Base-by-base conservation (phyloP, 1,140 invertebrate species). In the Drosophila repletoides region DNA sequence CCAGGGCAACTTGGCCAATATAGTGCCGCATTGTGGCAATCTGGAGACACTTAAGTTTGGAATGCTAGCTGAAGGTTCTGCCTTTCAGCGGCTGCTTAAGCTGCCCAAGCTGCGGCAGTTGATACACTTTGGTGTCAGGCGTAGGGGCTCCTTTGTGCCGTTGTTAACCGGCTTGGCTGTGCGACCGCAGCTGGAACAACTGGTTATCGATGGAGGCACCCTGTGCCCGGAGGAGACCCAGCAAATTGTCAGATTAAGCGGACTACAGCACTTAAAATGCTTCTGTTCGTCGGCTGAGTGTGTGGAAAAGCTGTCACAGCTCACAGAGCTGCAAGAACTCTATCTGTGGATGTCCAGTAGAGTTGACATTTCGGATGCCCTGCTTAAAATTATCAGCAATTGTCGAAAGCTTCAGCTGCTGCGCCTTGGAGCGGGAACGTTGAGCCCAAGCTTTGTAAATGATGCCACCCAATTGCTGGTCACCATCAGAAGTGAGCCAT, bases 201-300 rank as follows among this genome's bases (percentile, higher is more conserved):
- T 84, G 0, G 48, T 40, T 15, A 83, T 83, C 10, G 66, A 84
- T 29, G 79, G 77, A 1, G 77, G 79, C 15, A 84, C 55, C 6
- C 70, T 83, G 0, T 67, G 15, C 22, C 2, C 26, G 1, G 31
- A 46, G 21, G 77, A 83, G 34, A 22, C 43, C 9, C 24, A 3
- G 3, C 69, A 84, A 28, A 29, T 83, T 29, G 24, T 63, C 4
- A 51, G 56, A 1, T 51, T 74, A 5, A 56, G 38, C 2, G 69
- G 52, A 2, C 29, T 83, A 34, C 43, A 29, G 15, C 34, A 71
- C 15, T 38, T 84, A 5, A 83, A 83, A 48, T 83, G 77, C 56
- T 83, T 77, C 5, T 77, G 55, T 28, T 55, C 38, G 21, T 52
- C 41, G 12, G 26, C 40, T 1, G 64, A 77, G 2, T 56, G 51